Base-by-base conservation (phyloP, 2,797 vertebrate genomes). In the Clarias platycephalus region DNA sequence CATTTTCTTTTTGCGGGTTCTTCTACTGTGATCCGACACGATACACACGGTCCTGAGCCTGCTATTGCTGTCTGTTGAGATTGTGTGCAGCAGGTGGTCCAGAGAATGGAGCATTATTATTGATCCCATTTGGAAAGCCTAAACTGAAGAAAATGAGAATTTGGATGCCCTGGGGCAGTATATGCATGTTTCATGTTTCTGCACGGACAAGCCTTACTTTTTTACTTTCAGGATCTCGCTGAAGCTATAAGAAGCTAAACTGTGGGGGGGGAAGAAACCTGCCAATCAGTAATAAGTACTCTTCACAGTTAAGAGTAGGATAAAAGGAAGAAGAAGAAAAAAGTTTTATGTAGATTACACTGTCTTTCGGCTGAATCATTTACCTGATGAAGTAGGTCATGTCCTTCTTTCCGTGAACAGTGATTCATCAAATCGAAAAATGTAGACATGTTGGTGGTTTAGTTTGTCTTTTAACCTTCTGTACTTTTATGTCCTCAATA, bases 51-150 rank as follows among this genome's bases (percentile, higher is more conserved):
- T 55, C 20, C n/a, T 81, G 87, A 88, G 86, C 83, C 66, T 57
- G 40, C 68, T 16, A 66, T 84, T 84, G 77, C 87, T 79, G 83
- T 87, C 82, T 77, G 58, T 83, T 81, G 70, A 74, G 67, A 60
- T n/a, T 74, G 82, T 72, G 72, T 85, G 72, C 68, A 86, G 70
- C 85, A 86, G 85, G 62, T 89, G 88, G 79, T 86, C 80, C 80
- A 75, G 49, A 55, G 72, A 71, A 49, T 53, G 76, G 24, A 57
- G 57, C 72, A 37, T 83, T 66, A 81, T 86, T 81, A 86, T 72
- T 80, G 82, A 86, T 85, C 18, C 57, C 60, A 86, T 84, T 84
- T 74, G 57, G 44, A 84, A 64, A 86, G 83, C 76, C 28, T 88
- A 85, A 84, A 87, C 70, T 84, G 40, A 18, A 26, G 66, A 49